phyloP scores from a whole-genome alignment of 2,888 invertebrate genomes.

The Mesorhabditis spiculigera region DNA sequence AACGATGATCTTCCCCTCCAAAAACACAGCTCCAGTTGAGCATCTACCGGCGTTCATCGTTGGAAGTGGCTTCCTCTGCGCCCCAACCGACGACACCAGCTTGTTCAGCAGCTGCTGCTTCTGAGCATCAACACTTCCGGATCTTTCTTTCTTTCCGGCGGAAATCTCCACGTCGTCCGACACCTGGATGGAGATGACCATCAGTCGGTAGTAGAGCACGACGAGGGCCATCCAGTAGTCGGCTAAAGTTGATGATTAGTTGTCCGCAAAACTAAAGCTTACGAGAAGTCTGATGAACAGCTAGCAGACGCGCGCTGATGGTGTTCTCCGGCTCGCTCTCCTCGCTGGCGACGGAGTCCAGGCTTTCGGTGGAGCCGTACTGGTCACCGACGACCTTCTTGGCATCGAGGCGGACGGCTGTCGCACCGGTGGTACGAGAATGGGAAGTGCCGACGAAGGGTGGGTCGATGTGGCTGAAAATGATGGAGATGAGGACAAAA shows the following conservation, averaged over 20 bases:
- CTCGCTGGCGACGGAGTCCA: slow-evolving; percentile 38
- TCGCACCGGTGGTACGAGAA: slow-evolving; percentile 46
- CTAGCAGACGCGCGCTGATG: slow-evolving; percentile 50
- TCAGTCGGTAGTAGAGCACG: slow-evolving; percentile 68
- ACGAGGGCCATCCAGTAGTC: slow-evolving; percentile 69
- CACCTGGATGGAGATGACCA: slow-evolving; percentile 63
- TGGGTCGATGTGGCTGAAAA: no score
- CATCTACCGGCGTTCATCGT: slow-evolving; percentile 72
- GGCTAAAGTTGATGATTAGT: slow-evolving; percentile 19
- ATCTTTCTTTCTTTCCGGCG: slow-evolving; percentile 17
- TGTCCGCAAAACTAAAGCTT: slow-evolving; percentile 10
- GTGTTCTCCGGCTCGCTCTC: slow-evolving; percentile 45
- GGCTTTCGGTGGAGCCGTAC: slow-evolving; percentile 33
- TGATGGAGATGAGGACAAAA: no score
- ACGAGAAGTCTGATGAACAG: slow-evolving; percentile 51
- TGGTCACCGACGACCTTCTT: slow-evolving; percentile 14
- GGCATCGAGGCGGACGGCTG: slow-evolving; percentile 44
- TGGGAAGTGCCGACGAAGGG: no score
- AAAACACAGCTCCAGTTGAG: slow-evolving; percentile 74
- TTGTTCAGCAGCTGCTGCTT: slow-evolving; percentile 32
- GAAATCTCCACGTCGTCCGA: slow-evolving; percentile 50
- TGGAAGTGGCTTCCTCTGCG: slow-evolving; percentile 60
- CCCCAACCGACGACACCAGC: slow-evolving; percentile 35
- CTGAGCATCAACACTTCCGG: slow-evolving; percentile 20
- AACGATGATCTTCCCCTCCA: slow-evolving; percentile 72